Conservation (phyloP, 2,888 invertebrate genomes). For the Caenorhabditis virilis region DNA sequence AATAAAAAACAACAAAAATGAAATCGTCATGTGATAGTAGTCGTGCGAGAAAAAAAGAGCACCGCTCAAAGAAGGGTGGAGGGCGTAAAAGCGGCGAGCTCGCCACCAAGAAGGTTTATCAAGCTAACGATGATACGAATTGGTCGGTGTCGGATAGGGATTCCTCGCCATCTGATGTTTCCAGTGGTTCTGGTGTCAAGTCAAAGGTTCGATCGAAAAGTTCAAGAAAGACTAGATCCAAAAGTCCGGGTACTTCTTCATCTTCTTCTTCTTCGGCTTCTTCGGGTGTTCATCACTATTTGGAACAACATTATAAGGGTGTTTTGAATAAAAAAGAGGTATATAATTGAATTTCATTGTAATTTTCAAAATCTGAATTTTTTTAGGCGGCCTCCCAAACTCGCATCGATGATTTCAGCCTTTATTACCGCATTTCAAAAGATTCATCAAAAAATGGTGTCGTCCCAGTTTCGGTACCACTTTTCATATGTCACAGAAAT, state of each 20-base stretch:
- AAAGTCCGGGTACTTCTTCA: background rate
- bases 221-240: background rate
- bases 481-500: slow-evolving; percentile 30
- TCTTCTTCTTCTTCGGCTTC: background rate
- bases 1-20: too few relatives aligned
- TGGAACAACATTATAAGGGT: slow-evolving; percentile 30
- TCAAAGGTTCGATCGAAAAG: background rate
- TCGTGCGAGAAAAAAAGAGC: too few relatives aligned
- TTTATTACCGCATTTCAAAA: slow-evolving; percentile 32
- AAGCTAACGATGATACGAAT: background rate
- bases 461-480: slow-evolving; percentile 10
- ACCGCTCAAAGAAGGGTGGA: too few relatives aligned
- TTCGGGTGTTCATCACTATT: slow-evolving; percentile 12
- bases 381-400: slow-evolving; percentile 9
- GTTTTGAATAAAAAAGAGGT: slow-evolving; percentile 31
- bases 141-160: too few relatives aligned
- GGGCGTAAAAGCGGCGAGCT: too few relatives aligned
- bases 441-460: slow-evolving; percentile 6
- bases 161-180: too few relatives aligned
- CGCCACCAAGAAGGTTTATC: too few relatives aligned
- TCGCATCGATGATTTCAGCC: slow-evolving; percentile 19
- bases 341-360: background rate
- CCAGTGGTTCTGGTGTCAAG: too few relatives aligned
- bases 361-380: background rate
- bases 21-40: too few relatives aligned